These are phyloP conservation scores for Cheilosia vulpina DNA, from an alignment of 2,888 invertebrate species.

Conservation along the genomic window DNA sequence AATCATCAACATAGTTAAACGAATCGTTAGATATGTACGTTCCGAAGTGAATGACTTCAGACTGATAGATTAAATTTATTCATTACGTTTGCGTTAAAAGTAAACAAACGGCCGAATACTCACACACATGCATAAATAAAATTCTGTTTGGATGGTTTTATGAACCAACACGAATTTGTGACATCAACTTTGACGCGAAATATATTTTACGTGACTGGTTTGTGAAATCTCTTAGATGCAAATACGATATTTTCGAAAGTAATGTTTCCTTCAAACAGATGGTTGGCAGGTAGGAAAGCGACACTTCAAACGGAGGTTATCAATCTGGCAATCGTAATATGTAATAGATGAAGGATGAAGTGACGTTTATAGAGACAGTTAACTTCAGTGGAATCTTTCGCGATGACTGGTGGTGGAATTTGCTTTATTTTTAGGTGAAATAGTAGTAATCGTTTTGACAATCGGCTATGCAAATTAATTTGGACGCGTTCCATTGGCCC, in stretches of 20 bases:
- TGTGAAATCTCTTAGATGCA: not conserved
- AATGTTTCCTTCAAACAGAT: not conserved
- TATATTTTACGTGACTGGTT: not conserved
- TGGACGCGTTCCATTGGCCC: no score
- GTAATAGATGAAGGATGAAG: no score
- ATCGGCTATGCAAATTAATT: no score
- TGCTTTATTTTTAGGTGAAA: no score
- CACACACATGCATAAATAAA: not conserved
- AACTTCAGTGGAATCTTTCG: no score
- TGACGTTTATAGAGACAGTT: no score
- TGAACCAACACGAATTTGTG: not conserved
- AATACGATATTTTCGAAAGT: not conserved
- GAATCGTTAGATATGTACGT: not conserved
- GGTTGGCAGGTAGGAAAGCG: not conserved
- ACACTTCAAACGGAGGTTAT: not conserved
- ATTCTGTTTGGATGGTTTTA: not conserved
- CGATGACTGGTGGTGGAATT: no score
- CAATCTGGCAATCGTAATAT: no score
- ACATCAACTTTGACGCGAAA: conserved; percentile 6
- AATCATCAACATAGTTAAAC: not conserved
- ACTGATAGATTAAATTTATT: not conserved
- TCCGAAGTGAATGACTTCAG: not conserved
- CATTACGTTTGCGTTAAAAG: not conserved
- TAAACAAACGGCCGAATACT: not conserved
- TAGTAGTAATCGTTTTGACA: no score